Percentiles rank a stretch among this genome's conserved stretches.
Evolutionary conservation across 1,140 invertebrate genomes (phyloP).

Genomic region (Drosophila grimshawi): DNA sequence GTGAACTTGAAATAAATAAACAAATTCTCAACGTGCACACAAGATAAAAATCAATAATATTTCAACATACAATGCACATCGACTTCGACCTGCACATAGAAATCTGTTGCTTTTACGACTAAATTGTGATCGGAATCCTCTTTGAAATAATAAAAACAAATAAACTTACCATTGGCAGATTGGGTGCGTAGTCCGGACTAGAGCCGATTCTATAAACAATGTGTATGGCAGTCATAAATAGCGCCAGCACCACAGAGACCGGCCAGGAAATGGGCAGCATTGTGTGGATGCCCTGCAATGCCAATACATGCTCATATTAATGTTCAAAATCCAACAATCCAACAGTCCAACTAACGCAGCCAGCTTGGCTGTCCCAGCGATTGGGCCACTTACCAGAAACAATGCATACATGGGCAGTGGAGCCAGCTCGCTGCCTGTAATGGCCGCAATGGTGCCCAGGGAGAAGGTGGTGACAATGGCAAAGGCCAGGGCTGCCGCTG

Average conservation of each 20-base stretch:
- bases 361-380: not conserved
- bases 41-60: too few relatives aligned
- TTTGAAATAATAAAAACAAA: slow-evolving; percentile 27
- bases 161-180: slow-evolving; percentile 79
- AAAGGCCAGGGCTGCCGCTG: slow-evolving; percentile 79
- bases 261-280: slow-evolving; percentile 89
- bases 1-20: too few relatives aligned
- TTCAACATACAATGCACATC: too few relatives aligned
- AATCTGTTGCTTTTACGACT: not conserved
- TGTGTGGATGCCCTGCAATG: slow-evolving; percentile 87
- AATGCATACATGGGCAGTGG: slow-evolving; percentile 88
- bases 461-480: slow-evolving; percentile 82
- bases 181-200: slow-evolving; percentile 60
- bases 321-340: not conserved
- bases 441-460: slow-evolving; percentile 79
- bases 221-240: slow-evolving; percentile 87
- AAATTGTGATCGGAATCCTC: not conserved
- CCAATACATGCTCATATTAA: slow-evolving; percentile 8
- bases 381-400: slow-evolving; percentile 85
- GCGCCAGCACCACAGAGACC: slow-evolving; percentile 87
- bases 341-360: too few relatives aligned
- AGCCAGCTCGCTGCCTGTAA: slow-evolving; percentile 84
- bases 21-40: too few relatives aligned
- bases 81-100: not conserved
- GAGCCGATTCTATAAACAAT: slow-evolving; percentile 81